Conservation (phyloP, 2,888 invertebrate species). For the Melanchra persicariae region DNA sequence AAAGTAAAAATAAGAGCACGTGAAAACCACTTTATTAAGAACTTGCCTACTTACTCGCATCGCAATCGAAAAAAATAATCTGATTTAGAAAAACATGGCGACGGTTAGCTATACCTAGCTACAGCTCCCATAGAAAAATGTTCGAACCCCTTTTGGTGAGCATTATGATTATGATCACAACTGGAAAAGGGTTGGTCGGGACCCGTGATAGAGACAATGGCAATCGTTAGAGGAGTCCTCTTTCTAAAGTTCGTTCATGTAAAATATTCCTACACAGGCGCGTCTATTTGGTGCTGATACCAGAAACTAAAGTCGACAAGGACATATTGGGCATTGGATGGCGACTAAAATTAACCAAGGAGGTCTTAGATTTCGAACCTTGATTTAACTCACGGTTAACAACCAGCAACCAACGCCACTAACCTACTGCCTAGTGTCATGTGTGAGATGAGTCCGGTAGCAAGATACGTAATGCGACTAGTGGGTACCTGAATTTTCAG, state of each 20-base stretch:
- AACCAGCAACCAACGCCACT: no score
- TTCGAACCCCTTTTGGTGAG: no score
- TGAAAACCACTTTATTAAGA: no score
- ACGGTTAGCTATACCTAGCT: no score
- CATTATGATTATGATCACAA: neutral
- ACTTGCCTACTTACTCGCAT: no score
- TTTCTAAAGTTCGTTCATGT: neutral
- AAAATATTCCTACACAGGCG: neutral
- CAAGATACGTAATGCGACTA: neutral
- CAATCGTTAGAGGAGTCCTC: neutral
- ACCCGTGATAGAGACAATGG: neutral
- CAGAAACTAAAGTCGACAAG: neutral
- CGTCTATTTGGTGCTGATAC: neutral
- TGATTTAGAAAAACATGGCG: no score
- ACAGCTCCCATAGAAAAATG: no score
- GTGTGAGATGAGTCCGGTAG: neutral
- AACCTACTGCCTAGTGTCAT: neutral
- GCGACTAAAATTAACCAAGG: neutral
- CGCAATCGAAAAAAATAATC: no score
- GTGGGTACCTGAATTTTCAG: conserved; percentile 14
- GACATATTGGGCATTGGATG: neutral
- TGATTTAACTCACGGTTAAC: neutral
- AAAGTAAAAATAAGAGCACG: no score
- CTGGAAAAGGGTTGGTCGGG: neutral
- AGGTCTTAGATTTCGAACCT: neutral